Conservation (phyloP, 2,888 invertebrate species). For the Antitype chi region DNA sequence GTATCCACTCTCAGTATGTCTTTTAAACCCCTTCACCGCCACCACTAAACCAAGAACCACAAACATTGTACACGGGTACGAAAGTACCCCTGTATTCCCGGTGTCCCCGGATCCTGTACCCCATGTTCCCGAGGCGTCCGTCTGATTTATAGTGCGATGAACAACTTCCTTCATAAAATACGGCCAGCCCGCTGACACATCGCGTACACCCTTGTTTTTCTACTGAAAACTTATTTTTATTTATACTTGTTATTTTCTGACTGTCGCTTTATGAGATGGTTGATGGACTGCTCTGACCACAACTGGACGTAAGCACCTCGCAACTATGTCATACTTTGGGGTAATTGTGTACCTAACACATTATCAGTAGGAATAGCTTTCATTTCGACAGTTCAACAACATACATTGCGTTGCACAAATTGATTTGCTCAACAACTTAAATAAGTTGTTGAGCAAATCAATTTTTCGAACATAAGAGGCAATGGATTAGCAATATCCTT, state of each 20-base stretch:
- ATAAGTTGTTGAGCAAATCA: no score
- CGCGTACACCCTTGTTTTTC: constrained; percentile 64
- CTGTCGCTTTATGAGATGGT: constrained; percentile 10
- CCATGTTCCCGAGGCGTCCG: constrained; percentile 69
- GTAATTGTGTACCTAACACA: no score
- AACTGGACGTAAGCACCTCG: not conserved
- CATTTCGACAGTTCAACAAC: no score
- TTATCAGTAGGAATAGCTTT: no score
- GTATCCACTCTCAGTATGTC: not conserved
- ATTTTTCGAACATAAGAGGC: no score
- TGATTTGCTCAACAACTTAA: no score
- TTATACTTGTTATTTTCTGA: constrained; percentile 55
- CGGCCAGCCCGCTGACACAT: constrained; percentile 67
- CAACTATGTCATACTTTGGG: not conserved
- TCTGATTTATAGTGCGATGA: constrained; percentile 85
- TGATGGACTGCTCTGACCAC: not conserved
- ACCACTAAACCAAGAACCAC: not conserved
- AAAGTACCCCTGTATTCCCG: constrained; percentile 3
- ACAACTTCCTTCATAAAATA: constrained; percentile 86
- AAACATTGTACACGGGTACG: not conserved
- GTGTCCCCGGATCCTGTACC: constrained; percentile 62
- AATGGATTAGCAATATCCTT: no score
- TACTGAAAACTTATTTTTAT: constrained; percentile 63
- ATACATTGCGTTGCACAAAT: no score
- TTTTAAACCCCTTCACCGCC: constrained; percentile 13